Base-by-base conservation (phyloP, 2,888 invertebrate genomes). In the Brachynemurus nebulosus region DNA sequence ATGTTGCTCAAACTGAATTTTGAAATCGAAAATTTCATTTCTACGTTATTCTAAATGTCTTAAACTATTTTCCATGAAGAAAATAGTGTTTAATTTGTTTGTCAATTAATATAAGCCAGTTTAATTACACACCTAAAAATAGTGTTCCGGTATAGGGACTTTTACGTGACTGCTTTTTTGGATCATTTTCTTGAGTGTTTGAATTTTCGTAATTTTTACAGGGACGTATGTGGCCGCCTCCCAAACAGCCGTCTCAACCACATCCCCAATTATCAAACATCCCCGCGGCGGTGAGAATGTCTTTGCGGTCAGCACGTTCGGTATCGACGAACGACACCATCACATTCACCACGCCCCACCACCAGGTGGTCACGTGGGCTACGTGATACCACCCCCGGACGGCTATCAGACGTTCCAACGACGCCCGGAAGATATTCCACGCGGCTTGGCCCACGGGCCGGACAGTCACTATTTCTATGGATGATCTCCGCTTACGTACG, bases 401-500 rank as follows among this genome's bases (percentile, higher is more conserved):
- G 55, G 57, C 52, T 48, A 52, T 8, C 63, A 63, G 45, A 62
- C 61, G 47, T 59, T 66, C 19, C 59, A 65, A 40, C 58, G 64
- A 51, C 59, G 58, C 48, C 59, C 57, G 66, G 53, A 50, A 20
- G 53, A 50, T 38, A 45, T 55, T 58, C 71, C 79, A 1, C 67
- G 80, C 57, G 76, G 75, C 64, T 65, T 78, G 55, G 75, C 74
- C 64, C 67, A 75, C 57, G 72, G 73, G 61, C 72, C 76, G 51
- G 77, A 76, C 58, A 74, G 72, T 39, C 77, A 77, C 57, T 80
- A 78, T 61, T 83, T 82, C 61, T 83, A 81, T 59, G 83, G 82
- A 74, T 84, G 82, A 82, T 80, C 60, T n/a, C 44, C 21, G 16
- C 19, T 42, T 20, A 39, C 39, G 14, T 14, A 18, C 16, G 36